Percentiles rank a stretch among this genome's conserved stretches.
Evolutionary conservation across 2,888 invertebrate species (phyloP).

Genomic region (Hemistola chrysoprasaria): DNA sequence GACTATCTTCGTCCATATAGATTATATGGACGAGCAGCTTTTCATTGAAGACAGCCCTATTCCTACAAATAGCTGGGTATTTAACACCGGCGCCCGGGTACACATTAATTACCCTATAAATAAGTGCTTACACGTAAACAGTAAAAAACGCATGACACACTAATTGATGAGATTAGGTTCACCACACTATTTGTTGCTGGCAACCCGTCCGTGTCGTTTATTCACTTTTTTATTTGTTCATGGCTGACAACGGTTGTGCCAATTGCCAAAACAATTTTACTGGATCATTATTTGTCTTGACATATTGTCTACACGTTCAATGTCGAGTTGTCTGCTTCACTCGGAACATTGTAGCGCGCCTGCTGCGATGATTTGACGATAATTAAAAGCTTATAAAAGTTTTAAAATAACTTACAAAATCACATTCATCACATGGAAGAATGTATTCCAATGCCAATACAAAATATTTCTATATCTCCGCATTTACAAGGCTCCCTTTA

Average conservation of each 20-base stretch:
- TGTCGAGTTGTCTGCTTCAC: not conserved
- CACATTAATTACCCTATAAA: slow-evolving; percentile 57
- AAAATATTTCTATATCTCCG: no score
- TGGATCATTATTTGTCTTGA: slow-evolving; percentile 14
- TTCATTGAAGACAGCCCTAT: slow-evolving; percentile 7
- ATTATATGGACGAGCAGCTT: not conserved
- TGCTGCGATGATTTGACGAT: no score
- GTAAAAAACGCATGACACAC: slow-evolving; percentile 29
- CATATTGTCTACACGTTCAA: slow-evolving; percentile 10
- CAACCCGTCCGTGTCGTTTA: slow-evolving; percentile 24
- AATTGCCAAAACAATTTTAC: slow-evolving; percentile 20
- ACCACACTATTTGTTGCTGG: slow-evolving; percentile 26
- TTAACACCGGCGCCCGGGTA: slow-evolving; percentile 45
- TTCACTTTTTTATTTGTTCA: slow-evolving; percentile 25
- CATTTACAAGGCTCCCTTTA: no score
- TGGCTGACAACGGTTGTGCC: slow-evolving; percentile 10
- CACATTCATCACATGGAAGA: no score
- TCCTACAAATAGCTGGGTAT: slow-evolving; percentile 40
- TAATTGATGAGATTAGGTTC: slow-evolving; percentile 28
- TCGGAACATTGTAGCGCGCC: no score
- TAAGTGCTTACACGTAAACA: slow-evolving; percentile 40
- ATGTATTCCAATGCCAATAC: no score
- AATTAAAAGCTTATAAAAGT: no score
- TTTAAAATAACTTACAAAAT: no score
- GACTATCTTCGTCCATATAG: no score